Base-by-base conservation (phyloP, 2,888 invertebrate species). In the Flexamia atlantica region DNA sequence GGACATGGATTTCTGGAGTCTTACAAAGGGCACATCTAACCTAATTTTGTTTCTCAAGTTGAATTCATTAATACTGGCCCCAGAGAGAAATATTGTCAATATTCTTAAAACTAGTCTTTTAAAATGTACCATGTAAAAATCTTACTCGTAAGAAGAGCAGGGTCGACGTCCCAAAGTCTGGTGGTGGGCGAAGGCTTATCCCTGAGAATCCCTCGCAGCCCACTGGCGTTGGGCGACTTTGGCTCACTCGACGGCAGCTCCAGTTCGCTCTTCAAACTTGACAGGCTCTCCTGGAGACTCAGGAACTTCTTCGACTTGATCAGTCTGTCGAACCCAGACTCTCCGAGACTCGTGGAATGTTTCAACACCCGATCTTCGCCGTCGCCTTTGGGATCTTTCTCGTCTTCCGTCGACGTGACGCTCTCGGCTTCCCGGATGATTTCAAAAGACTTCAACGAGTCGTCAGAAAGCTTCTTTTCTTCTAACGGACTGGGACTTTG, bases 121-220 rank as follows among this genome's bases (percentile, higher is more conserved):
- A n/a, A n/a, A n/a, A n/a, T n/a, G n/a, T n/a, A n/a, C n/a, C n/a
- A n/a, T n/a, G n/a, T n/a, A n/a, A n/a, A 46, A 17, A 2, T 83
- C 82, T 81, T 84, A 87, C 87, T 83, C 10, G 87, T 85, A 85
- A 88, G 86, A 14, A 86, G 84, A 17, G 83, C 64, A 10, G 87
- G 87, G 50, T 88, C 87, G 10, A 86, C 81, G 83, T 88, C 87
- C 87, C 87, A 88, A 17, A 87, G 85, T 42, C 53, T 82, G n/a
- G 76, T 83, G n/a, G 80, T 81, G 5, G 84, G 84, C 4, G 87
- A 87, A 0, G 87, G 86, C 23, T 76, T 76, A 23, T 87, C 87
- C 60, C 88, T 83, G 20, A 88, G 76, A 23, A 88, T 88, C 42
- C 88, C 87, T 82, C 87, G 87, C 0, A 88, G 87, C 0, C 86